Evolutionary conservation across 2,888 invertebrate species (phyloP).

Genomic region (Hybos culiciformis): DNA sequence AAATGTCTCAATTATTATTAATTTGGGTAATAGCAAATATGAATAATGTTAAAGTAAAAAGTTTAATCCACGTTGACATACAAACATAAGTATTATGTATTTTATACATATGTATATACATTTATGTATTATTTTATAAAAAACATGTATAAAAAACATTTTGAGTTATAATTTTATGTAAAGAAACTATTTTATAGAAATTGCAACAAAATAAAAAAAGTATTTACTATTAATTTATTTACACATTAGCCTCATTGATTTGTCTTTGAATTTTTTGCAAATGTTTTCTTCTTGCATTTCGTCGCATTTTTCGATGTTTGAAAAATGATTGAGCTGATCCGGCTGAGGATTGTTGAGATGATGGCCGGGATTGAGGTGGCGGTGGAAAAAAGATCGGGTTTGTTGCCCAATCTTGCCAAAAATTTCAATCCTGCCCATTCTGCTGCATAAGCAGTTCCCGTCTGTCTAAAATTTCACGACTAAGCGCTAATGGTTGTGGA

Average conservation of each 20-base stretch:
- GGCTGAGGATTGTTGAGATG: too few relatives aligned
- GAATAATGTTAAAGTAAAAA: too few relatives aligned
- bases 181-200: too few relatives aligned
- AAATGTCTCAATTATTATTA: not conserved
- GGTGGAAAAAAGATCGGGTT: slow-evolving; percentile 35
- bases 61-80: too few relatives aligned
- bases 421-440: slow-evolving; percentile 64
- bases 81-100: too few relatives aligned
- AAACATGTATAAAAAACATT: too few relatives aligned
- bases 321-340: not conserved
- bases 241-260: slow-evolving; percentile 9
- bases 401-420: slow-evolving; percentile 36
- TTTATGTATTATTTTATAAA: too few relatives aligned
- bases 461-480: slow-evolving; percentile 42
- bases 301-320: slow-evolving; percentile 6
- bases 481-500: slow-evolving; percentile 40
- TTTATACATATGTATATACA: too few relatives aligned
- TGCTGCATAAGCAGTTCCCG: slow-evolving; percentile 53
- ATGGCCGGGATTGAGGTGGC: slow-evolving; percentile 14
- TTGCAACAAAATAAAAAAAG: too few relatives aligned
- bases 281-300: slow-evolving; percentile 13
- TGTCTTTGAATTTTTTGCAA: too few relatives aligned
- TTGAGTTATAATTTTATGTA: too few relatives aligned
- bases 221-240: too few relatives aligned
- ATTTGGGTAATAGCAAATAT: not conserved